A percentile compares a stretch with the other conserved stretches of the same genome.
Evolutionary conservation across 64 coral and sea anemone genomes (phyloP).

Genomic region (Porites lutea): DNA sequence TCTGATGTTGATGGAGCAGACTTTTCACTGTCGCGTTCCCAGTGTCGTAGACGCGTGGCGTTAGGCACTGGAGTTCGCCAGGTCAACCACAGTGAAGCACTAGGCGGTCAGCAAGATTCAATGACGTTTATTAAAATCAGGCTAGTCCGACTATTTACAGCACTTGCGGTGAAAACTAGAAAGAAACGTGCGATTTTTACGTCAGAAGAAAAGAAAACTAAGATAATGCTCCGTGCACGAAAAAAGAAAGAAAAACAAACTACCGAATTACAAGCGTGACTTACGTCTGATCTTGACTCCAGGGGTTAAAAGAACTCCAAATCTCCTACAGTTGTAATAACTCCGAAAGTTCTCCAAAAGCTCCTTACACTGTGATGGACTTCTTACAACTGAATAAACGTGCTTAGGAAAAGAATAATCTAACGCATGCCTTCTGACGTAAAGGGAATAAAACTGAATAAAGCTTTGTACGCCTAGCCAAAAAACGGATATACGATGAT

Average conservation of each 20-base stretch:
- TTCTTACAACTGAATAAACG: slow-evolving; percentile 4
- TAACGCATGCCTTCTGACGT: slow-evolving; percentile 14
- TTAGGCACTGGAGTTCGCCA: slow-evolving; percentile 56
- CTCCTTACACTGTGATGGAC: slow-evolving; percentile 5
- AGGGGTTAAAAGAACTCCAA: slow-evolving; percentile 31
- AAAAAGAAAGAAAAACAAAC: neutral
- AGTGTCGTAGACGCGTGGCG: slow-evolving; percentile 3
- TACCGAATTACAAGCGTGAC: slow-evolving; percentile 3
- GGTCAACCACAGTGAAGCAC: slow-evolving; percentile 54
- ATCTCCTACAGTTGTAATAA: slow-evolving; percentile 14
- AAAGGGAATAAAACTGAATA: slow-evolving; percentile 6
- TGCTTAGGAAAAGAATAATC: neutral
- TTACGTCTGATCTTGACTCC: slow-evolving; percentile 37
- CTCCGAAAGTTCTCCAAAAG: slow-evolving; percentile 4
- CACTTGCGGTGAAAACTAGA: slow-evolving; percentile 32
- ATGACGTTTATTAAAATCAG: slow-evolving; percentile 15
- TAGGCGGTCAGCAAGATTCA: slow-evolving; percentile 14
- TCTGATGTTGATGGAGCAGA: neutral
- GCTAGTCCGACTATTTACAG: slow-evolving; percentile 30
- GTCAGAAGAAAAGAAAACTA: slow-evolving; percentile 16
- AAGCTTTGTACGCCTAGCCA: slow-evolving; percentile 21
- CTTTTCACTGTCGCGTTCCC: slow-evolving; percentile 34
- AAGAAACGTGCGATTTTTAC: slow-evolving; percentile 1
- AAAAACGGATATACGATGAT: too few relatives aligned
- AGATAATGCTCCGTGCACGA: neutral